These are phyloP conservation scores for Augochlorella aurata DNA, from an alignment of 2,888 invertebrate genomes.

Conservation along the genomic window DNA sequence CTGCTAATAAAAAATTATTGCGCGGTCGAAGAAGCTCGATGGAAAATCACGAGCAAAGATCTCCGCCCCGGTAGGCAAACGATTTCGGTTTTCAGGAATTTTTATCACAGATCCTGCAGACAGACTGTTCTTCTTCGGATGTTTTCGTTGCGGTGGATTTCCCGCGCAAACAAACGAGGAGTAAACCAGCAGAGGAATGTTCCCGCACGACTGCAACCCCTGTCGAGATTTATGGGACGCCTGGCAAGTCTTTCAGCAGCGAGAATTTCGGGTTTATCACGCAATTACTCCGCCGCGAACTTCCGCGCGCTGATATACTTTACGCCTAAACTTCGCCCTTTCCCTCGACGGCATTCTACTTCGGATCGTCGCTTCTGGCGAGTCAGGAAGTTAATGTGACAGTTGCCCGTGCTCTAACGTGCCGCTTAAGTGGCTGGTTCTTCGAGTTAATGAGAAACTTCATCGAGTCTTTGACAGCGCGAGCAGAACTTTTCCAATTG, in stretches of 20 bases:
- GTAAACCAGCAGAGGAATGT: background rate
- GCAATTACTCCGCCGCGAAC: background rate
- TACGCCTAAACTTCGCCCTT: background rate
- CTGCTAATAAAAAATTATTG: too few species aligned
- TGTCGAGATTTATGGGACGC: background rate
- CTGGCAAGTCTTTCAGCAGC: background rate
- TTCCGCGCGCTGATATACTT: background rate
- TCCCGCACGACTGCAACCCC: background rate
- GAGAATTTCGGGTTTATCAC: background rate
- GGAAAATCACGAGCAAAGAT: too few species aligned
- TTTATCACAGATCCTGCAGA: background rate
- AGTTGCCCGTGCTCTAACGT: background rate
- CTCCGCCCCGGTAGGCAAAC: background rate
- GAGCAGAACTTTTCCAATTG: slow-evolving; percentile 59
- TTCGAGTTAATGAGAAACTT: slow-evolving; percentile 52
- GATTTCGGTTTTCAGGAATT: background rate
- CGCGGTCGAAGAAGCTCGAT: too few species aligned
- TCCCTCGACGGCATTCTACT: background rate
- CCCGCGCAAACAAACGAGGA: background rate
- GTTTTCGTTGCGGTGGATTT: background rate
- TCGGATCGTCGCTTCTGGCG: background rate
- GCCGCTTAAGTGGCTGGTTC: background rate
- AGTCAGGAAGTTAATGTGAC: slow-evolving; percentile 14
- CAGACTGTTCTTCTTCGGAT: background rate
- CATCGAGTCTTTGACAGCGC: slow-evolving; percentile 32